phyloP scores from a whole-genome alignment of 2,888 invertebrate species.

The Trichopoda pennipes region DNA sequence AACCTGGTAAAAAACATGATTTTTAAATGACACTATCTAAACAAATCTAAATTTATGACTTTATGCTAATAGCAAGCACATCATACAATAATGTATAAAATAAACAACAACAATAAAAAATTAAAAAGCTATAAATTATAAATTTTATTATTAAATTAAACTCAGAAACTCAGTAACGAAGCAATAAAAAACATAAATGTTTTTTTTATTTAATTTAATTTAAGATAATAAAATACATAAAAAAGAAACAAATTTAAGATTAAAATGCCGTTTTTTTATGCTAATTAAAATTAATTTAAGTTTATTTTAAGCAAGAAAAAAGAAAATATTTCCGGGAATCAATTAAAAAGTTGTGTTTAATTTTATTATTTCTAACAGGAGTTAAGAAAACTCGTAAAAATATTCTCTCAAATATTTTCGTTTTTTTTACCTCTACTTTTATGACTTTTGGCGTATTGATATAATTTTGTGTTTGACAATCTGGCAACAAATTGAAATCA shows the following conservation, averaged over 20 bases:
- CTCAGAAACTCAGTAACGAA: background rate
- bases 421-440: too few relatives aligned
- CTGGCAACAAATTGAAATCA: too few relatives aligned
- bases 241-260: background rate
- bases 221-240: background rate
- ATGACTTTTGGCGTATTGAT: too few relatives aligned
- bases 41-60: slow-evolving; percentile 67
- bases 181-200: slow-evolving; percentile 30
- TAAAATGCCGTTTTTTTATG: background rate
- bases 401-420: too few relatives aligned
- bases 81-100: too few relatives aligned
- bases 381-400: too few relatives aligned
- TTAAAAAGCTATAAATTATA: slow-evolving; percentile 32
- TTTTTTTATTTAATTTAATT: too few relatives aligned
- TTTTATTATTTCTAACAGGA: slow-evolving; percentile 30
- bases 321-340: too few relatives aligned
- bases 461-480: too few relatives aligned
- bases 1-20: slow-evolving; percentile 67
- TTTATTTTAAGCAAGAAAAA: too few relatives aligned
- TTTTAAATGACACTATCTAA: slow-evolving; percentile 69
- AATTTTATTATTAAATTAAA: slow-evolving; percentile 21
- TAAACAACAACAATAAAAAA: slow-evolving; percentile 32
- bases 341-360: too few relatives aligned
- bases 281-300: too few relatives aligned
- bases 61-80: slow-evolving; percentile 22